Conservation (phyloP, 2,888 invertebrate genomes). For the Sphaeridia pumilis region DNA sequence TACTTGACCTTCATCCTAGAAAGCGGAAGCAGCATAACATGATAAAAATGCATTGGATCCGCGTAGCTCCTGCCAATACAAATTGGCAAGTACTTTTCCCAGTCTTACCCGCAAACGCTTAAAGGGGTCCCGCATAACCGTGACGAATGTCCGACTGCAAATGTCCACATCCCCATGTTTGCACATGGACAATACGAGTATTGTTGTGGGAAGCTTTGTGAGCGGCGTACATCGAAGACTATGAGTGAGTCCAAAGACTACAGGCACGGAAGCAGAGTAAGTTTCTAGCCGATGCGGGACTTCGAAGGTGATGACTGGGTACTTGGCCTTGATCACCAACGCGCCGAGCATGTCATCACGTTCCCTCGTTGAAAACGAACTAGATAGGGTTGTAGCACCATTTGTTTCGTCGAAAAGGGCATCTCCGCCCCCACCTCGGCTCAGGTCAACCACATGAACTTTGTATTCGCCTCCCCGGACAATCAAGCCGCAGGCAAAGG, state of each 20-base stretch:
- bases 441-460: constrained; percentile 41
- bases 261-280: constrained; percentile 31
- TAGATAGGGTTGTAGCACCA: not conserved
- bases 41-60: too few species aligned
- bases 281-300: constrained; percentile 34
- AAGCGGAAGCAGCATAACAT: too few species aligned
- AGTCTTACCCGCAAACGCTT: constrained; percentile 28
- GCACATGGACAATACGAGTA: constrained; percentile 28
- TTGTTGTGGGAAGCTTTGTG: constrained; percentile 30
- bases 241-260: constrained; percentile 32
- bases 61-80: not conserved
- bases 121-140: constrained; percentile 28
- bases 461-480: constrained; percentile 57
- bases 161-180: constrained; percentile 8
- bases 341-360: not conserved
- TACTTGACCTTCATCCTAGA: constrained; percentile 30
- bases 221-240: constrained; percentile 29
- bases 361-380: not conserved
- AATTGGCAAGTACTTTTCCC: not conserved
- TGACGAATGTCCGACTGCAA: constrained; percentile 9
- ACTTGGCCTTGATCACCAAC: not conserved
- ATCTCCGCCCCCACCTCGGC: not conserved
- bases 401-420: not conserved
- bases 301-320: constrained; percentile 30
- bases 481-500: constrained; percentile 60